A percentile compares a stretch with the other conserved stretches of the same genome.
phyloP scores from a whole-genome alignment of 30 jellyfish, hydroid and myxozoan species.

The Aurelia aurita region DNA sequence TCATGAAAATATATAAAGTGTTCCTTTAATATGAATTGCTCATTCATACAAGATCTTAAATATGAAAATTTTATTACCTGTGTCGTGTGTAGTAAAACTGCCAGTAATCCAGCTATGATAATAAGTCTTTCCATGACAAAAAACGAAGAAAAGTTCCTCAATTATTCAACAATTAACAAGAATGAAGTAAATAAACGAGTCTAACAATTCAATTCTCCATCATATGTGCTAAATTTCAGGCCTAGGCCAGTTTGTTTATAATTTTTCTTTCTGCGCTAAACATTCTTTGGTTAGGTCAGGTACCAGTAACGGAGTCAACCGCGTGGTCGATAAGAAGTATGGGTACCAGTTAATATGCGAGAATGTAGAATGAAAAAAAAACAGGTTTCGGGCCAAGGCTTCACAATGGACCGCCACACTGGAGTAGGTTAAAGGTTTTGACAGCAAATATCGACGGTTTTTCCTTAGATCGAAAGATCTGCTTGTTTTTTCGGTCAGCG shows the following conservation, averaged over 20 bases:
- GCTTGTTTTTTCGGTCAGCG: too few relatives aligned
- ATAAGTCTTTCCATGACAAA: not conserved
- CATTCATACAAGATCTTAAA: too few relatives aligned
- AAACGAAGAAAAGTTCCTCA: too few relatives aligned
- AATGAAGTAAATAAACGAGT: not conserved
- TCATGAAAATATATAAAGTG: too few relatives aligned
- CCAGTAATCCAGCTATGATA: not conserved
- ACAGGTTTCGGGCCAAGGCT: constrained; percentile 6
- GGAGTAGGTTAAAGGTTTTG: too few relatives aligned
- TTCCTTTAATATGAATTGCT: too few relatives aligned
- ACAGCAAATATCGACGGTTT: too few relatives aligned
- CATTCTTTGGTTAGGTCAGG: constrained; percentile 62
- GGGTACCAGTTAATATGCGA: constrained; percentile 31
- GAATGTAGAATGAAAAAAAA: not conserved
- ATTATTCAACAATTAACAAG: not conserved
- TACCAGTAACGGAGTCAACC: constrained; percentile 75
- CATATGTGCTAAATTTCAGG: not conserved
- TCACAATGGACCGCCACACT: too few relatives aligned
- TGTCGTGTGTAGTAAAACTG: not conserved
- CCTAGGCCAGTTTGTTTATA: constrained; percentile 48
- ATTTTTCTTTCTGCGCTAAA: not conserved
- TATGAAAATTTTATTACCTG: constrained; percentile 10
- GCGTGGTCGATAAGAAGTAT: constrained; percentile 50
- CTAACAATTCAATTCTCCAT: not conserved
- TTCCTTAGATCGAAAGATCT: too few relatives aligned